Base-by-base conservation (phyloP, 2,888 invertebrate genomes). In the Synanthedon myopaeformis region DNA sequence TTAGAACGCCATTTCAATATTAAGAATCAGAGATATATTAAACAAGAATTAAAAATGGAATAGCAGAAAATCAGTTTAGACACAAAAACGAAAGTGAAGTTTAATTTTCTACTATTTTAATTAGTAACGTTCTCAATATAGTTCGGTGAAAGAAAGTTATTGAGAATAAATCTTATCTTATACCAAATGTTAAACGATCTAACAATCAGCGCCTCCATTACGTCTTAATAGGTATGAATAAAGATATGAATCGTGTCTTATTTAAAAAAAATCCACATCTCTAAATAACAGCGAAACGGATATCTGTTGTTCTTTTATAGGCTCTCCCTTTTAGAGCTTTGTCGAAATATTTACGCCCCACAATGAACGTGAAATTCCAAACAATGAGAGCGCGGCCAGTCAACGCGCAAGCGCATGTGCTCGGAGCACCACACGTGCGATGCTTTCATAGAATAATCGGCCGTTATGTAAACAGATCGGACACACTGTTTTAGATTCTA, bases 321-420 rank as follows among this genome's bases (percentile, higher is more conserved):
- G 69, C 70, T 74, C 73, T 78, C 79, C 80, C 79, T 82, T 80
- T 78, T 78, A 74, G 71, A 74, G 76, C 74, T 74, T 82, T 80
- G 85, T 85, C 78, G 83, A 83, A 84, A 85, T 84, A 82, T 87
- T 85, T 82, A 86, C 79, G 80, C 76, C 74, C 79, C 73, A 81
- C 77, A 85, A 83, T 82, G 79, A 75, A 83, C 74, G 77, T 80
- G 78, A 83, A 83, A 82, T 84, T 76, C 72, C 76, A 75, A 86
- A 87, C 86, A 85, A 86, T 79, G 76, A 68, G 73, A 70, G 70
- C 75, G 69, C 49, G 58, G 62, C 59, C 61, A 65, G 64, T 61
- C 66, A 64, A 62, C 60, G 61, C 53, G 35, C 51, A 35, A 13
- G 69, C 66, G 72, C 74, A 70, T 71, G 60, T 65, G 60, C 57